These are phyloP conservation scores for Exocentrus adspersus DNA, from an alignment of 2,888 invertebrate species.

Conservation along the genomic window DNA sequence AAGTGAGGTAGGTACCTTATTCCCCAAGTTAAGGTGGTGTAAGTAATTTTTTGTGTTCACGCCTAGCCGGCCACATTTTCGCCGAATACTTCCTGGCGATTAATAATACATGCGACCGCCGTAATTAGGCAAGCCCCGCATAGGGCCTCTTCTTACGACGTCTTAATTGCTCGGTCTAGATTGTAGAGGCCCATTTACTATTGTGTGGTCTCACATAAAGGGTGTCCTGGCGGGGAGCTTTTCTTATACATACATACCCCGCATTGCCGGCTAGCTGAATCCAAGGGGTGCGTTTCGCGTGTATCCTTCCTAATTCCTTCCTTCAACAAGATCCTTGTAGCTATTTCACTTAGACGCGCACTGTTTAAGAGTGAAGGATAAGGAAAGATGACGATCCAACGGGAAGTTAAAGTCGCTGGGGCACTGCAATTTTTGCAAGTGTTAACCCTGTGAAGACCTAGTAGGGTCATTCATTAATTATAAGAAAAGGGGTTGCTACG, in stretches of 20 bases:
- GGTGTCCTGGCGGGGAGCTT: slow-evolving; percentile 27
- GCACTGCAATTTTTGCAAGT: slow-evolving; percentile 22
- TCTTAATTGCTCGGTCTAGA: slow-evolving; percentile 29
- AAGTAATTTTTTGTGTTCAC: not conserved
- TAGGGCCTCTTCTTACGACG: slow-evolving; percentile 24
- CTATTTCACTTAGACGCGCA: not conserved
- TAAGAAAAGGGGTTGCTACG: slow-evolving; percentile 46
- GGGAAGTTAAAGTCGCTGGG: not conserved
- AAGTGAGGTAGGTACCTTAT: too few species aligned
- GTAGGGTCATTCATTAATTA: slow-evolving; percentile 49
- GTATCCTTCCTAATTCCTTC: not conserved
- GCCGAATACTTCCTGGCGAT: slow-evolving; percentile 1
- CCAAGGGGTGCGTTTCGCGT: slow-evolving; percentile 18
- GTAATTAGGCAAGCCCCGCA: slow-evolving; percentile 22
- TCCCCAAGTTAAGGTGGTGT: too few species aligned
- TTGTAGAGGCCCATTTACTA: slow-evolving; percentile 28
- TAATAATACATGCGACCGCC: slow-evolving; percentile 21
- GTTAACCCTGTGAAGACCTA: slow-evolving; percentile 24
- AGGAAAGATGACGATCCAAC: not conserved
- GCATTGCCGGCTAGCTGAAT: slow-evolving; percentile 18
- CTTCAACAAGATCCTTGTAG: not conserved
- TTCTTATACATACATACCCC: slow-evolving; percentile 23
- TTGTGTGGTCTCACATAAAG: slow-evolving; percentile 28
- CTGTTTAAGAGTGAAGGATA: not conserved
- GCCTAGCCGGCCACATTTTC: not conserved